Evolutionary conservation across 2,888 invertebrate species (phyloP), one percentile per base, ranked within the genome.

Genomic region (Penaeus monodon): DNA sequence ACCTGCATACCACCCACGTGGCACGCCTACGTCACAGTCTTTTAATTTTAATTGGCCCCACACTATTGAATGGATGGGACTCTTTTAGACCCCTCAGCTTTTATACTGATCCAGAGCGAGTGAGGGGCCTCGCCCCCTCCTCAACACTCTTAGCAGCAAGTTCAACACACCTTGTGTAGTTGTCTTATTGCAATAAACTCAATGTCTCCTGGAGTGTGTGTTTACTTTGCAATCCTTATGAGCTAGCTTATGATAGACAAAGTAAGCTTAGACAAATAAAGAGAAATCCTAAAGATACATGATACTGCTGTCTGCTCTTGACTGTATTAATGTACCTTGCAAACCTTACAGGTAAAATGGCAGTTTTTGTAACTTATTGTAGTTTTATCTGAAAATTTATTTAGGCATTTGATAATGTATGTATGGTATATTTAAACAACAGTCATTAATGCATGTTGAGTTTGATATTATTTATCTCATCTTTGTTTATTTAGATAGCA

Each of bases 161-260:
- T 84, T 88, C 88, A 88, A 88, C 88, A 88, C 84, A 88, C 88
- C 88, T 84, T 76, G 88, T 88, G 88, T 88, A 88, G 88, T 88
- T 88, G 88, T 88, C 88, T 88, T 88, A 88, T 88, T 88, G 88
- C 88, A 88, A 88, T 88, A 88, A 88, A 88, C 88, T 88, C 80
- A 82, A 88, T 88, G 88, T 88, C 88, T 88, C 88, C 80, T 33
- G 65, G n/a, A 49, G 27, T 64, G 33, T 73, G 77, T 66, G 65
- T 87, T n/a, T 27, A 83, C 33, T 79, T 38, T 87, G 22, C 27
- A 78, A 38, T 33, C n/a, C 86, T 83, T 81, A 49, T 63, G n/a
- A 64, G 38, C 44, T 57, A 57, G 57, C 57, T 57, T 57, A 57
- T 57, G 57, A 57, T 57, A 57, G 57, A 57, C 57, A 57, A 57